Conservation (phyloP, 2,113 vertebrate species). For the Siniperca knerii region DNA sequence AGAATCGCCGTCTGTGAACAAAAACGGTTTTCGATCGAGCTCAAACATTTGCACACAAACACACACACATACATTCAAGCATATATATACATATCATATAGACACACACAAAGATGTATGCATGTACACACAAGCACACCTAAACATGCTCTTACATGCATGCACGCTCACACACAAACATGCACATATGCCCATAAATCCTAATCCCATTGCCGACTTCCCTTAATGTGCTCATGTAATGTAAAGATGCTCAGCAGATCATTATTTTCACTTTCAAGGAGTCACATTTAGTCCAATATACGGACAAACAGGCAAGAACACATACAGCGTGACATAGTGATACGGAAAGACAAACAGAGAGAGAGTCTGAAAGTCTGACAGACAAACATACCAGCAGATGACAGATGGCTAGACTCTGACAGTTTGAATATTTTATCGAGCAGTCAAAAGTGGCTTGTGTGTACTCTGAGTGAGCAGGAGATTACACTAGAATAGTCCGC, state of each 20-base stretch:
- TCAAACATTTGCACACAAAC: conserved; percentile 21
- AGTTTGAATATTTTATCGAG: conserved; percentile 64
- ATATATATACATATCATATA: not conserved
- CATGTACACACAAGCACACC: not conserved
- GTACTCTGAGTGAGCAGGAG: conserved; percentile 63
- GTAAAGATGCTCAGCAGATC: conserved; percentile 49
- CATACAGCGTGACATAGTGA: conserved; percentile 34
- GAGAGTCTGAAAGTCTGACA: conserved; percentile 46
- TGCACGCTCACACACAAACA: conserved; percentile 10
- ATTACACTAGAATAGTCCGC: conserved; percentile 69
- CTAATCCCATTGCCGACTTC: conserved; percentile 54
- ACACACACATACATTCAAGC: not conserved
- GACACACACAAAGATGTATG: not conserved
- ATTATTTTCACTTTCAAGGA: conserved; percentile 42
- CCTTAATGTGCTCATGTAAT: conserved; percentile 61
- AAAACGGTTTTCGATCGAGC: conserved; percentile 51
- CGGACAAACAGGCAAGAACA: not conserved
- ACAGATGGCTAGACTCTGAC: conserved; percentile 68
- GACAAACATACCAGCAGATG: conserved; percentile 60
- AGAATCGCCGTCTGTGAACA: conserved; percentile 60
- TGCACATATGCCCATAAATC: conserved; percentile 9
- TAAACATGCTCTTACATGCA: not conserved
- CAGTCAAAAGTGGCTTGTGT: conserved; percentile 72
- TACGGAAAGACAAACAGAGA: conserved; percentile 49
- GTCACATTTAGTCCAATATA: conserved; percentile 15